A percentile compares a stretch with the other conserved stretches of the same genome.
Conservation (phyloP, 2,113 vertebrate genomes). For the Solea senegalensis region DNA sequence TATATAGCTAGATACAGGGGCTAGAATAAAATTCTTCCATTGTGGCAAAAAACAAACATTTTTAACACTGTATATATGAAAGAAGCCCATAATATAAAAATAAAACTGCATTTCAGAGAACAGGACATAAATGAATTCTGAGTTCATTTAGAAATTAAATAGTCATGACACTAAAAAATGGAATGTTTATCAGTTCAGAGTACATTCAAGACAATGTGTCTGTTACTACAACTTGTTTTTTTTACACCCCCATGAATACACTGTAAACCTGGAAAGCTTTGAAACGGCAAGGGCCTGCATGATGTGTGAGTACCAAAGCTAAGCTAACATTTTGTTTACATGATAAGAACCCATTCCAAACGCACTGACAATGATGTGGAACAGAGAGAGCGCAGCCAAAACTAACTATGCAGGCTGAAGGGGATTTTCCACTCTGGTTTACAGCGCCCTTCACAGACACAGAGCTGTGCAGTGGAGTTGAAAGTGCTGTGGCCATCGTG, state of each 20-base stretch:
- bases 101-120: no score
- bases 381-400: conserved; percentile 75
- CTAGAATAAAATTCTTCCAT: no score
- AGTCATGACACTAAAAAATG: no score
- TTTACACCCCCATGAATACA: background rate
- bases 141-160: no score
- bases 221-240: no score
- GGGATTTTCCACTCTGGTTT: conserved; percentile 80
- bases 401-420: conserved; percentile 71
- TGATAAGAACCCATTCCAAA: conserved; percentile 56
- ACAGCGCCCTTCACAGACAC: conserved; percentile 54
- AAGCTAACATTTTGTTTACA: conserved; percentile 58
- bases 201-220: no score
- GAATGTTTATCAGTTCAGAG: no score
- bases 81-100: no score
- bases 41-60: no score
- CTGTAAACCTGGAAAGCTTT: conserved; percentile 6
- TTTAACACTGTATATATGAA: no score
- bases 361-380: conserved; percentile 72
- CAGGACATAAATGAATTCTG: no score
- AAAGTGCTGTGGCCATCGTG: conserved; percentile 39
- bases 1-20: no score
- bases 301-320: conserved; percentile 32
- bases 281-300: background rate
- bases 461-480: conserved; percentile 57